Base-by-base conservation (phyloP, 2,113 vertebrate genomes). In the Nannobrachium achirus region DNA sequence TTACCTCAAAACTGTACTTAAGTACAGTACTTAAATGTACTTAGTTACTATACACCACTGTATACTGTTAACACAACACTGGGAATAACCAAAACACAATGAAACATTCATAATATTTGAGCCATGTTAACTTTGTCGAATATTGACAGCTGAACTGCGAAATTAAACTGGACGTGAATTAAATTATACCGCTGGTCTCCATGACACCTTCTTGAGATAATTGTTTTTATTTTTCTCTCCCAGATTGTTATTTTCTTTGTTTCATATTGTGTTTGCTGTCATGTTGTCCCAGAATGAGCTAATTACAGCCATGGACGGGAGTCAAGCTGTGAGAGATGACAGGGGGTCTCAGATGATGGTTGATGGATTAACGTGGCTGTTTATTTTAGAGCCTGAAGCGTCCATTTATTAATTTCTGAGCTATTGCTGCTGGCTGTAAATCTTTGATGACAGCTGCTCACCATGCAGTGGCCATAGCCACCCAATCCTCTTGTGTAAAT, bases 301-400 rank as follows among this genome's bases (percentile, higher is more conserved):
- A 90, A 91, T 91, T 91, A 91, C 81, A 78, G 84, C 71, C 53
- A 70, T 57, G 59, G 83, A 76, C 63, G 63, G 76, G 60, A 73
- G 69, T 63, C 79, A 8, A 25, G 41, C 88, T 83, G 87, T 15
- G 85, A 49, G 59, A 63, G 74, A 82, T 67, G 73, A 82, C 78
- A 68, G 84, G 87, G 84, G 83, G 80, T 71, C 84, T 84, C 71
- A 66, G 84, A 89, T 84, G 79, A 83, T 69, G 76, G 78, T 81
- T 87, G 85, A 89, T 87, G 81, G 76, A 82, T 89, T 90, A 88
- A 83, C 71, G 71, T 60, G 77, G 70, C 75, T 89, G 87, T 88
- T 89, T 87, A 84, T 90, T 86, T 89, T 64, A 85, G 77, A 84
- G 57, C 72, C 48, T 65, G 51, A 82, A 73, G 76, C 72, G 46